Conservation (phyloP, 2,888 invertebrate genomes). For the Troides aeacus region DNA sequence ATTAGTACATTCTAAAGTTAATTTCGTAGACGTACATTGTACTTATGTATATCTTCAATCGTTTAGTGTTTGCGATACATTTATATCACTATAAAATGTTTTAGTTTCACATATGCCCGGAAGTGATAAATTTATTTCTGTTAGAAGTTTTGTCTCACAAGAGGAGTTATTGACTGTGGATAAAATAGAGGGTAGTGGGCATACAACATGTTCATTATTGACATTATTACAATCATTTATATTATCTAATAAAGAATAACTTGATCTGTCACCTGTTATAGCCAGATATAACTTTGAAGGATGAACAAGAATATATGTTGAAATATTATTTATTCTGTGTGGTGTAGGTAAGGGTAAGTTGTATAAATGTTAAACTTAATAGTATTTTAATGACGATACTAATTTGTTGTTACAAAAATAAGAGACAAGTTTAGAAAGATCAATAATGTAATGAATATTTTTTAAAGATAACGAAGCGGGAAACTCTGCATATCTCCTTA, state of each 20-base stretch:
- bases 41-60: background rate
- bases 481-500: background rate
- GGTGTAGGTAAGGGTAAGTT: background rate
- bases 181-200: background rate
- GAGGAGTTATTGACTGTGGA: background rate
- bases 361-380: background rate
- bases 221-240: background rate
- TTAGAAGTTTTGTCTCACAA: slow-evolving; percentile 1
- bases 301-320: background rate
- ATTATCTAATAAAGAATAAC: slow-evolving; percentile 1
- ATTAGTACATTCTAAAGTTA: background rate
- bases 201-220: no score
- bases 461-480: background rate
- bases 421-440: no score
- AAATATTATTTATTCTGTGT: background rate
- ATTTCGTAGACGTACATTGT: background rate
- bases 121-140: background rate
- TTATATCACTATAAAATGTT: background rate
- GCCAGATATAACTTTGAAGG: background rate
- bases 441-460: background rate
- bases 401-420: no score
- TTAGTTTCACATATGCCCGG: background rate
- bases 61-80: slow-evolving; percentile 2
- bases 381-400: background rate
- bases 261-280: background rate